These are phyloP conservation scores for Timandra comae DNA, from an alignment of 2,888 invertebrate genomes.

Conservation along the genomic window DNA sequence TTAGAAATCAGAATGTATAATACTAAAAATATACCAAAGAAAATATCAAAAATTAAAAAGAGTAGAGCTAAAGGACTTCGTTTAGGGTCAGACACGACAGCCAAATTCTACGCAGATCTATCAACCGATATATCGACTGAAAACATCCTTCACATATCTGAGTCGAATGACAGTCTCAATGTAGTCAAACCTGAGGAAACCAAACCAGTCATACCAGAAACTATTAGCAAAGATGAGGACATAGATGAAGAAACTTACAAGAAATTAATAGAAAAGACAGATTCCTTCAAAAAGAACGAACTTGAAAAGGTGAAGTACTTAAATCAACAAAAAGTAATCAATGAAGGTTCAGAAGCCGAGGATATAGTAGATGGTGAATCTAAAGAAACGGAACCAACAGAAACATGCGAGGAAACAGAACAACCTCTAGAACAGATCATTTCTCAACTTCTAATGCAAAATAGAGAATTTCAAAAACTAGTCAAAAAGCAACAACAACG, in stretches of 20 bases:
- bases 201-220: conserved; percentile 35
- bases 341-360: conserved; percentile 59
- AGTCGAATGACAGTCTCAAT: conserved; percentile 79
- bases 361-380: conserved; percentile 43
- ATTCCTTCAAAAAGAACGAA: conserved; percentile 73
- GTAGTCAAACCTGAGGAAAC: conserved; percentile 49
- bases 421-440: conserved; percentile 86
- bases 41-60: conserved; percentile 83
- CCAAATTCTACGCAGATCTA: conserved; percentile 82
- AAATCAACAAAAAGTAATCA: conserved; percentile 68
- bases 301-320: conserved; percentile 69
- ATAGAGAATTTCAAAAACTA: conserved; percentile 87
- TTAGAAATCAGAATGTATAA: conserved; percentile 79
- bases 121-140: conserved; percentile 79
- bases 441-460: conserved; percentile 88
- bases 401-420: conserved; percentile 56
- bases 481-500: conserved; percentile 83
- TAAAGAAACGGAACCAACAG: conserved; percentile 33
- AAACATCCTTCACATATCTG: conserved; percentile 78
- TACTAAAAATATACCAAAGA: conserved; percentile 82
- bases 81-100: conserved; percentile 67
- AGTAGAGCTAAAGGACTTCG: conserved; percentile 77
- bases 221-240: conserved; percentile 61
- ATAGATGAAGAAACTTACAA: conserved; percentile 69
- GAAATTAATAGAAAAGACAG: conserved; percentile 69